A percentile compares a stretch with the other conserved stretches of the same genome.
These are phyloP conservation scores for Manacus vitellinus DNA, from an alignment of 2,113 vertebrate genomes.

Conservation along the genomic window DNA sequence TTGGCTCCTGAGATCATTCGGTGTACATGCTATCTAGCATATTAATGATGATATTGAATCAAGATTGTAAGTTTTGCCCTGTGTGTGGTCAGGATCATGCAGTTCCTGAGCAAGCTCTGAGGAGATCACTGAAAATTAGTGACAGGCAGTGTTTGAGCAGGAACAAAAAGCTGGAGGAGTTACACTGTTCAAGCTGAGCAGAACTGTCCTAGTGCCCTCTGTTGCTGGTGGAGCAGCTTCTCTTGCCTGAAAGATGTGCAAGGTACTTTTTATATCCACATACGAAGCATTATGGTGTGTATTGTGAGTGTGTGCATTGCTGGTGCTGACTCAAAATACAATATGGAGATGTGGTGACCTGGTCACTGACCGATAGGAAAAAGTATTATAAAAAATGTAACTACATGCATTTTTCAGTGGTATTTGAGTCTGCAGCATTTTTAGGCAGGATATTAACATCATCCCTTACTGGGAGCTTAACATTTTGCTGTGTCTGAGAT, in stretches of 20 bases:
- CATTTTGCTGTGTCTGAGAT: background rate
- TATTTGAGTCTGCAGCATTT: background rate
- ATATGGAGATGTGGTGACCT: background rate
- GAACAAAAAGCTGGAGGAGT: background rate
- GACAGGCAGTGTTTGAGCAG: background rate
- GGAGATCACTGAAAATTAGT: background rate
- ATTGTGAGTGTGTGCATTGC: background rate
- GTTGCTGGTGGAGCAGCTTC: background rate
- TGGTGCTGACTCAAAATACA: background rate
- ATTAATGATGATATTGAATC: background rate
- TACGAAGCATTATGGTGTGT: background rate
- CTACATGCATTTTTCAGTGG: background rate
- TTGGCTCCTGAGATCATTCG: background rate
- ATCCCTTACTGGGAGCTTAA: background rate
- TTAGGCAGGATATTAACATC: background rate
- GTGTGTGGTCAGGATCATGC: accelerated
- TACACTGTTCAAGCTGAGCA: background rate
- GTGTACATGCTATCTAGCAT: accelerated
- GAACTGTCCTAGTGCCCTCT: background rate
- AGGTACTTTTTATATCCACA: background rate
- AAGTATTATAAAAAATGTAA: background rate
- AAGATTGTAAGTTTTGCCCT: background rate
- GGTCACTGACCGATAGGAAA: background rate
- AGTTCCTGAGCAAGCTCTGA: background rate
- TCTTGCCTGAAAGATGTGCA: background rate